phyloP scores from a whole-genome alignment of 2,113 vertebrate genomes.

The Malaclemys terrapin region DNA sequence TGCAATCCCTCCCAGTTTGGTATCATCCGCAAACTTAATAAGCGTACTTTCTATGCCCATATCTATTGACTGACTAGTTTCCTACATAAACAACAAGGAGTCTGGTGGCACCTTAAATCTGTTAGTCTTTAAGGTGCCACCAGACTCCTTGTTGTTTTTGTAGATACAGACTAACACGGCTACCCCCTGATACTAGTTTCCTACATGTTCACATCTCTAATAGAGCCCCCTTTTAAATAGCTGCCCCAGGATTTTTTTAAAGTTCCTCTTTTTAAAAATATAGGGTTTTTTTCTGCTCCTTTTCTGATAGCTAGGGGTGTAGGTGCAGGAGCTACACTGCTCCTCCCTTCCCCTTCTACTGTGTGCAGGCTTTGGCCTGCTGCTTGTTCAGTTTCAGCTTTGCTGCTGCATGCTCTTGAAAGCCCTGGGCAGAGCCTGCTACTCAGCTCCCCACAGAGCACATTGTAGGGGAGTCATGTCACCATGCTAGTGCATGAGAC shows the following conservation, averaged over 20 bases:
- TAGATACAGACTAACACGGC: no score
- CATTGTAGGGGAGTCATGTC: background rate
- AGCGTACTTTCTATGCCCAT: no score
- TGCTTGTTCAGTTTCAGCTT: background rate
- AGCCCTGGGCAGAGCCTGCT: background rate
- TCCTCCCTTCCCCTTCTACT: rapidly evolving
- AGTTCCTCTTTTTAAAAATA: background rate
- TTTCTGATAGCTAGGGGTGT: background rate
- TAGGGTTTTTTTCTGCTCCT: background rate
- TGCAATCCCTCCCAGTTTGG: no score
- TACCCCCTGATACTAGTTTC: rapidly evolving
- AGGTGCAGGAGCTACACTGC: background rate
- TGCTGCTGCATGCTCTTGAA: background rate
- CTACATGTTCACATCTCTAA: rapidly evolving
- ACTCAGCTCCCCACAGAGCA: background rate
- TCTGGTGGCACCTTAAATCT: no score
- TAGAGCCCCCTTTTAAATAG: background rate
- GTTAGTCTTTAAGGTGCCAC: no score
- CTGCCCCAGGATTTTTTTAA: background rate
- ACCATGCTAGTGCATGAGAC: background rate
- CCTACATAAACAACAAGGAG: no score
- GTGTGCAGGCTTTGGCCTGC: rapidly evolving
- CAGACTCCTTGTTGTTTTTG: no score
- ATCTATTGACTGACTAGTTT: rapidly evolving
- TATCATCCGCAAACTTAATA: no score